Base-by-base conservation (phyloP, 1,140 invertebrate genomes). In the Drosophila albomicans region DNA sequence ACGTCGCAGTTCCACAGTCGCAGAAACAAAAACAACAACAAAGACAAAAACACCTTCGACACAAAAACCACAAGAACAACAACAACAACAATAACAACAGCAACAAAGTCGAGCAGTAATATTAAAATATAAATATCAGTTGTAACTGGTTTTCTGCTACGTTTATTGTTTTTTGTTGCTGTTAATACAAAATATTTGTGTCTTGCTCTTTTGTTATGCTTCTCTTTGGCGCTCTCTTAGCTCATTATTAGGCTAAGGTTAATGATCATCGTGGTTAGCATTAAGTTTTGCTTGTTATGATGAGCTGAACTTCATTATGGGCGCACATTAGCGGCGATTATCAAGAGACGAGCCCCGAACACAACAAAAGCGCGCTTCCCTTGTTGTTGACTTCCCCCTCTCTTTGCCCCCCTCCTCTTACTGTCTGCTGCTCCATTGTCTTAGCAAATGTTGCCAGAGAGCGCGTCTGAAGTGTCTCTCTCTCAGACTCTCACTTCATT, bases 91-190 rank as follows among this genome's bases (percentile, higher is more conserved):
- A 32, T 25, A 51, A 32, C 68, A 64, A 8, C 56, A 73, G 30
- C 72, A 54, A 56, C 49, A 57, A 57, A 28, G 45, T 49, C n/a
- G 13, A 52, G 56, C 48, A 41, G 48, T 35, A 71, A 68, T 81
- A 82, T 80, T 80, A 77, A 86, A 73, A 77, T 87, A 87, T 87
- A 88, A 79, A 79, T 80, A 69, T 71, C 81, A 78, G 74, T 78
- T 78, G 79, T 87, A 87, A 87, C 82, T 82, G 80, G 84, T 87
- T 87, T 81, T 57, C 15, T 52, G 68, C 64, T 79, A 16, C 25
- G 67, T 49, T 74, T 78, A 54, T 72, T 65, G 56, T 56, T 65
- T 75, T 57, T 52, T 43, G 49, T 57, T 64, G 43, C 4, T 63
- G 75, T 64, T 57, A 16, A 38, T n/a, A 35, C 4, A 16, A 38